Evolutionary conservation across 2,113 vertebrate species (phyloP).

Genomic region (Oxyura jamaicensis): DNA sequence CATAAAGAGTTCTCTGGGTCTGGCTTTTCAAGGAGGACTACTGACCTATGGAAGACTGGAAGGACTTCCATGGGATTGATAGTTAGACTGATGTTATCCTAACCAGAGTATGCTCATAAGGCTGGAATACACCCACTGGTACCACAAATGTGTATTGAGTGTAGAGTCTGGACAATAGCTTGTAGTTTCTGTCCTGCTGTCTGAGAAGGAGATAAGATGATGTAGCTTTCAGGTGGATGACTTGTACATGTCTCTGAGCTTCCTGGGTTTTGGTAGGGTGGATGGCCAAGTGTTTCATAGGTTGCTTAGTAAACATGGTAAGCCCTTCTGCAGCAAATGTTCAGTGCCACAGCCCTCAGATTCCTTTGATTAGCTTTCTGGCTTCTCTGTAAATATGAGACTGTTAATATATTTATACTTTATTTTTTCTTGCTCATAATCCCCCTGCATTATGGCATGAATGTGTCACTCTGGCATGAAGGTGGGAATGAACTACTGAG

Average conservation of each 20-base stretch:
- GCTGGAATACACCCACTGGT: not conserved
- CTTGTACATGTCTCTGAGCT: not conserved
- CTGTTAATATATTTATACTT: not conserved
- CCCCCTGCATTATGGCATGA: accelerated
- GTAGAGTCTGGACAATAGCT: not conserved
- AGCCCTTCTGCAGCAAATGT: not conserved
- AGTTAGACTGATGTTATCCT: not conserved
- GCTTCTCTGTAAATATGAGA: not conserved
- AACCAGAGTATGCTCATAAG: accelerated
- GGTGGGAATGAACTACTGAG: accelerated
- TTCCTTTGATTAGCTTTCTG: not conserved
- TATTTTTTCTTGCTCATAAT: not conserved
- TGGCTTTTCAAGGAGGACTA: not conserved
- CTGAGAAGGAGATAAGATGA: not conserved
- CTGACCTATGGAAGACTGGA: not conserved
- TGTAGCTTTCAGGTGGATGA: not conserved
- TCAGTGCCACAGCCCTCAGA: not conserved
- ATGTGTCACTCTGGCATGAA: not conserved
- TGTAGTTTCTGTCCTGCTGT: not conserved
- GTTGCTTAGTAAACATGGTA: not conserved
- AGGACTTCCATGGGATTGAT: not conserved
- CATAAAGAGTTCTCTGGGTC: not conserved
- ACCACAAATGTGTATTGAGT: not conserved
- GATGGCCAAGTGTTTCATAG: not conserved
- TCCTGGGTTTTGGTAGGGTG: not conserved